Evolutionary conservation across 1,140 invertebrate genomes (phyloP).

Genomic region (Heliconius hermathena): DNA sequence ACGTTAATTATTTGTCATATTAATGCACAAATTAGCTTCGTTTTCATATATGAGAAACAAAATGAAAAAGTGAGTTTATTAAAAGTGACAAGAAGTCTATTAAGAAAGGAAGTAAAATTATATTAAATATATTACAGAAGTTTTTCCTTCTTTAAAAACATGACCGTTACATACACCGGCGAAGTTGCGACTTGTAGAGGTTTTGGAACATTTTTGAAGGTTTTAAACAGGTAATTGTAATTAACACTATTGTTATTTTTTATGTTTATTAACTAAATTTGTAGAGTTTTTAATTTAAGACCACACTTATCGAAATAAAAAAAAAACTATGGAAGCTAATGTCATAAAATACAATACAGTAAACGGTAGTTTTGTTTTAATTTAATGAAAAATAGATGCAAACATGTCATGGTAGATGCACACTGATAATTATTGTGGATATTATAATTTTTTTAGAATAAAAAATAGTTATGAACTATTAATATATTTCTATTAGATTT

Average conservation of each 20-base stretch:
- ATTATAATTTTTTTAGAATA: no score
- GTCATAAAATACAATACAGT: no score
- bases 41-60: slow-evolving; percentile 10
- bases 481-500: no score
- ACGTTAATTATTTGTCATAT: slow-evolving; percentile 7
- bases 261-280: neutral
- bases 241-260: neutral
- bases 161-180: slow-evolving; percentile 94
- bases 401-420: no score
- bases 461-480: no score
- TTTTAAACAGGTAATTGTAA: slow-evolving; percentile 86
- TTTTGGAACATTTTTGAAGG: slow-evolving; percentile 89
- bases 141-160: slow-evolving; percentile 65
- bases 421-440: no score
- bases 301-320: no score
- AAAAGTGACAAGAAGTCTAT: neutral
- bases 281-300: no score
- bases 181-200: slow-evolving; percentile 93
- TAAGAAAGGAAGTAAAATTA: neutral
- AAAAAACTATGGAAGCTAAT: no score
- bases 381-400: no score
- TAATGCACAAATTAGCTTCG: slow-evolving; percentile 12
- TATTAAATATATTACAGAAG: neutral
- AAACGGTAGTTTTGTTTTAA: no score
- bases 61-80: slow-evolving; percentile 14